Base-by-base conservation (phyloP, 1,140 invertebrate species). In the Drosophila busckii region DNA sequence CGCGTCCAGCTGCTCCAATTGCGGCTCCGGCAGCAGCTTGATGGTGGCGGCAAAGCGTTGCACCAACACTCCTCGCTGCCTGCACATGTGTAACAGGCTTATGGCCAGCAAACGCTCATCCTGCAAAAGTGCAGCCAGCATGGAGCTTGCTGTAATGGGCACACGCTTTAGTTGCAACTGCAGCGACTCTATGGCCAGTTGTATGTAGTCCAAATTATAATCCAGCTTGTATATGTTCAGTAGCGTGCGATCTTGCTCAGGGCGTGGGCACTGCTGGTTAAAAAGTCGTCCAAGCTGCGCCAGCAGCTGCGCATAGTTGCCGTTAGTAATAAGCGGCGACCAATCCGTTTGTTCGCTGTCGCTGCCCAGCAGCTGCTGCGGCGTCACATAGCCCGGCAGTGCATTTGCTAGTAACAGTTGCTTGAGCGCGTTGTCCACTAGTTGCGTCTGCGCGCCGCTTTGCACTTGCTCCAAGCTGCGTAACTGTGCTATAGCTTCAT, bases 331-430 rank as follows among this genome's bases (percentile, higher is more conserved):
- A 48, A 89, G 86, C 34, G 68, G 22, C 9, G 52, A 37, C 84
- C 86, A 89, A 49, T 88, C 58, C n/a, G 49, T 34, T 0, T 22
- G 3, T 23, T 70, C 56, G 1, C 45, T 8, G 89, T 90, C 88
- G 40, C 89, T 9, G 58, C 87, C 75, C 34, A 85, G 26, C 56
- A 93, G 85, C 69, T 91, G 92, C 68, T 93, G 91, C 8, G 90
- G 87, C 0, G 92, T 93, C 16, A 91, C 45, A 1, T 90, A 90
- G 0, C 92, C 91, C 0, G 93, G 92, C 12, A 93, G 19, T 6
- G 69, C 62, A 25, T 63, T 54, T 2, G 20, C 13, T 0, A 15
- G 7, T 0, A 58, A 37, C 2, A 86, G 23, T 3, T 61, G 12
- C 13, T 42, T 17, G 16, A 86, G 19, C 23, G 60, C 58, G 1